Conservation (phyloP, 2,797 vertebrate species). For the Coregonus sp. region DNA sequence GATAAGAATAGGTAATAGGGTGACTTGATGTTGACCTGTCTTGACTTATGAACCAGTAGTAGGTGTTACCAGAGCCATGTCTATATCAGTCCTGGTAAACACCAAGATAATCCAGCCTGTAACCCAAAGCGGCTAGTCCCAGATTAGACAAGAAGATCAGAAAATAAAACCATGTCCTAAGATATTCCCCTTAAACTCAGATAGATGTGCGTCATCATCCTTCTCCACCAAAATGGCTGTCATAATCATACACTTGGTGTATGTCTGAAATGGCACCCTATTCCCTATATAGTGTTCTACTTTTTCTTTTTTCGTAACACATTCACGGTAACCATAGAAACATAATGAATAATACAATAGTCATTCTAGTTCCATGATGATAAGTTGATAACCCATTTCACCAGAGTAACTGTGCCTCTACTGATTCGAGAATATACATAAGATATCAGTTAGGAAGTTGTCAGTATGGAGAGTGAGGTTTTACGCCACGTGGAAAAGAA, state of each 20-base stretch:
- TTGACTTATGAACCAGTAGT: conserved; percentile 30
- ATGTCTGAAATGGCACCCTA: neutral
- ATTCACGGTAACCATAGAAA: neutral
- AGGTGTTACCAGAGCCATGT: conserved; percentile 16
- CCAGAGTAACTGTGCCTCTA: neutral
- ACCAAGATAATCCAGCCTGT: conserved; percentile 14
- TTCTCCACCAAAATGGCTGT: conserved; percentile 1
- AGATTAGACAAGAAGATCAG: conserved; percentile 54
- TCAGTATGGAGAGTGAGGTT: neutral
- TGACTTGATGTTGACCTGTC: neutral
- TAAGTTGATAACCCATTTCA: neutral
- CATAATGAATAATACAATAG: neutral
- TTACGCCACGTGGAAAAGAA: no score
- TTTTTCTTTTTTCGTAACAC: neutral
- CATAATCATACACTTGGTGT: neutral
- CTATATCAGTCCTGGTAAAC: conserved; percentile 41
- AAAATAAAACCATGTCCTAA: conserved; percentile 32
- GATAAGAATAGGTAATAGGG: neutral
- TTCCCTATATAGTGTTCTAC: neutral
- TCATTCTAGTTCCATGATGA: neutral
- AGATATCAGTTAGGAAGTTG: neutral
- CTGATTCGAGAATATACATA: neutral
- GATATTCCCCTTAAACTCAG: conserved; percentile 35
- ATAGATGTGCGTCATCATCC: conserved; percentile 17
- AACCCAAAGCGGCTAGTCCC: neutral